Base-by-base conservation (phyloP, 2,797 vertebrate species). In the Margarornis squamiger region DNA sequence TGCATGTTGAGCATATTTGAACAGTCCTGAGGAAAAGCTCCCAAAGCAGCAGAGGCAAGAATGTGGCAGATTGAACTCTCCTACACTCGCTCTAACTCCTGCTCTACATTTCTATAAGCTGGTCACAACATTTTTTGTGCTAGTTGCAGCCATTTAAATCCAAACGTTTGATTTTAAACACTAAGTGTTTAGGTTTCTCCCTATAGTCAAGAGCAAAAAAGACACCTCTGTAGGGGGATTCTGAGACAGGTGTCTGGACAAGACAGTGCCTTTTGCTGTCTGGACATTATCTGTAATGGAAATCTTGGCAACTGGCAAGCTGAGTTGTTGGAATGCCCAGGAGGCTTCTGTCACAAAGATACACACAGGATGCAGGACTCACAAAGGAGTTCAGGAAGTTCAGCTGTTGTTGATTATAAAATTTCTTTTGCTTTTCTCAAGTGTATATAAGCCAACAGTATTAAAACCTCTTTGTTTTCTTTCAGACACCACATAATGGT, bases 331-430 rank as follows among this genome's bases (percentile, higher is more conserved):
- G 52, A 88, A 86, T 68, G 34, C 62, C 65, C 43, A n/a, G 51
- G 51, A 92, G 66, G 32, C 8, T 76, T 13, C 73, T 92, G 59
- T 88, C 58, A 59, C n/a, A 62, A 59, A 65, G 41, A 81, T 55
- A 81, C 13, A 17, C n/a, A 79, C 16, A 61, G 67, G 48, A 76
- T 70, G 39, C 29, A 49, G 41, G 45, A 59, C 65, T 54, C 68
- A 83, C 26, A 87, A 27, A 82, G 82, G 22, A 14, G 32, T 67
- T 89, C 59, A 85, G 71, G 62, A 91, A 92, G 81, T 49, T 95
- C 74, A 89, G 30, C 51, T 88, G 34, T 16, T 88, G 67, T 66
- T 84, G 70, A 75, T 86, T 59, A 48, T 48, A 66, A 88, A 13
- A 51, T 73, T 80, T 80, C 16, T 76, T 91, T 78, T 81, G 51